A percentile compares a stretch with the other conserved stretches of the same genome.
phyloP scores from a whole-genome alignment of 2,888 invertebrate species.

The Lepetodrilus schrolli region DNA sequence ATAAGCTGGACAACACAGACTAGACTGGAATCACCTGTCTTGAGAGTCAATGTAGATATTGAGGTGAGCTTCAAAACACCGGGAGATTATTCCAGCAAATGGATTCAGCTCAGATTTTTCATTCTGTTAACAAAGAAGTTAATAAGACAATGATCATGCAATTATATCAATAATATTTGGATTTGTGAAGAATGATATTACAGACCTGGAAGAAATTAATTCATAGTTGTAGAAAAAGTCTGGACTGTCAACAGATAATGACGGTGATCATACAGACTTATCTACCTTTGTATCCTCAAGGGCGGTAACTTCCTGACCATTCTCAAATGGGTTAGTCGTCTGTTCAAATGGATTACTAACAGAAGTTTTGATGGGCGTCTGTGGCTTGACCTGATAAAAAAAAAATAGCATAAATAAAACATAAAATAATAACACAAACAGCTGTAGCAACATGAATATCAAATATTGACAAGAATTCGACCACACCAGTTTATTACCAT shows the following conservation, averaged over 20 bases:
- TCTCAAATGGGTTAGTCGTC: constrained; percentile 73
- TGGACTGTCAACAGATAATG: too few relatives aligned
- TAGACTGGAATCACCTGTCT: constrained; percentile 85
- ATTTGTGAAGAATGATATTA: too few relatives aligned
- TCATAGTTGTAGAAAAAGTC: too few relatives aligned
- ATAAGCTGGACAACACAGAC: too few relatives aligned
- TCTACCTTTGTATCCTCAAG: constrained; percentile 33
- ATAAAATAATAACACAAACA: too few relatives aligned
- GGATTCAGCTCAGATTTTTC: constrained; percentile 56
- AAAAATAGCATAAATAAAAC: not conserved
- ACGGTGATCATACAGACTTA: not conserved
- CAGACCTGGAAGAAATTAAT: too few relatives aligned
- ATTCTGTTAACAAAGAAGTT: not conserved
- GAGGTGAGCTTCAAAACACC: constrained; percentile 95
- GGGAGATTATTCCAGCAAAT: constrained; percentile 89
- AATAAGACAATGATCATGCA: too few relatives aligned
- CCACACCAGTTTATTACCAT: constrained; percentile 54
- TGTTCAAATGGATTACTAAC: constrained; percentile 63
- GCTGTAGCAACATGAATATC: not conserved
- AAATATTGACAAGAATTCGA: not conserved
- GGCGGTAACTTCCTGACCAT: constrained; percentile 32
- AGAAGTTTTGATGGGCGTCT: constrained; percentile 33
- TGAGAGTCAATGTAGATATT: constrained; percentile 96
- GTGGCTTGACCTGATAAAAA: constrained; percentile 36
- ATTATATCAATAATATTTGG: too few relatives aligned